Conservation (phyloP, 2,888 invertebrate species). For the Agrochola lota region DNA sequence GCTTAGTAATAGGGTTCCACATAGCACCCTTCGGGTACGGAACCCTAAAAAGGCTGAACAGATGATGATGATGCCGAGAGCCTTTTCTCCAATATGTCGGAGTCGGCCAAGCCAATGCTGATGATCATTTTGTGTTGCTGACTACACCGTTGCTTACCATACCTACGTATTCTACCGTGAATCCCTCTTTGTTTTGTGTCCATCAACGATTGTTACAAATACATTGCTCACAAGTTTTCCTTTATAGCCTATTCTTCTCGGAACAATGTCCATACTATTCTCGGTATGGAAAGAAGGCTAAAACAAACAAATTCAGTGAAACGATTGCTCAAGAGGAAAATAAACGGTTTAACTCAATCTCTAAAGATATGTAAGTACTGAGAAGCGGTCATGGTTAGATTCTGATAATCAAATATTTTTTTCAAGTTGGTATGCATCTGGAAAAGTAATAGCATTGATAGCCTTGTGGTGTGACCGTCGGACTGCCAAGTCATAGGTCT, state of each 20-base stretch:
- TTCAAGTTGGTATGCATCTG: background rate
- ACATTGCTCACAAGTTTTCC: slow-evolving; percentile 8
- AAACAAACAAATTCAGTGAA: slow-evolving; percentile 57
- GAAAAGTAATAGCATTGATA: background rate
- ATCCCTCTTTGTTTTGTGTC: slow-evolving; percentile 27
- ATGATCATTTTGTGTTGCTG: background rate
- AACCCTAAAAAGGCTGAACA: background rate
- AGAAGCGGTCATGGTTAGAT: slow-evolving; percentile 48
- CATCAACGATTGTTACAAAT: slow-evolving; percentile 24
- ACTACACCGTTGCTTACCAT: background rate
- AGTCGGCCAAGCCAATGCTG: background rate
- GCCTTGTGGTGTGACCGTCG: too few species aligned
- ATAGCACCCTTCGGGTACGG: too few species aligned
- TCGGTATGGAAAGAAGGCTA: slow-evolving; percentile 33
- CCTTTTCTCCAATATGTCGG: background rate
- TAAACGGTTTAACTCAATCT: slow-evolving; percentile 34
- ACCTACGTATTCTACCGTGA: background rate
- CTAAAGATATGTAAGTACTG: slow-evolving; percentile 31
- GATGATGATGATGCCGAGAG: background rate
- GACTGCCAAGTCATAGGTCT: too few species aligned
- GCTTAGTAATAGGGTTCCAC: background rate
- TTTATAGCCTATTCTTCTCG: slow-evolving; percentile 36
- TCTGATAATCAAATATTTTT: slow-evolving; percentile 1
- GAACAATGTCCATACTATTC: slow-evolving; percentile 36
- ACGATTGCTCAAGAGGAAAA: slow-evolving; percentile 60